Base-by-base conservation (phyloP, 2,797 vertebrate species). In the Falco naumanni region DNA sequence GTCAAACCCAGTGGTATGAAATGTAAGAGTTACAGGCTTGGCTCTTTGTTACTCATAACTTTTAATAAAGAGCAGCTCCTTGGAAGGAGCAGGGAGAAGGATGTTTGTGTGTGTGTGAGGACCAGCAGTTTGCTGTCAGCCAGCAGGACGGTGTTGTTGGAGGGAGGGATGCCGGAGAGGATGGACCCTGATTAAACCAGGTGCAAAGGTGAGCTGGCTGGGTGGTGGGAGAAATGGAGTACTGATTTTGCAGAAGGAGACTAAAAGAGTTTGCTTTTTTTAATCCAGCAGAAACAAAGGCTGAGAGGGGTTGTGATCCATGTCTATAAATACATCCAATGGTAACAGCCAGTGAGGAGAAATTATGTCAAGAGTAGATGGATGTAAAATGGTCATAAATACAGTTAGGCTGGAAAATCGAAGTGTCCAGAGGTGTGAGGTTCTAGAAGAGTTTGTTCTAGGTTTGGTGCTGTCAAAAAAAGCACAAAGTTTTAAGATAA, bases 381-480 rank as follows among this genome's bases (percentile, higher is more conserved):
- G n/a, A 53, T 81, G 16, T 78, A 71, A 81, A 78, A 68, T 61
- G 41, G 29, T 24, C 4, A 2, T 68, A 91, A 95, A 86, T 94
- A 43, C 7, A 61, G 75, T 94, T 88, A 88, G 47, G 37, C 43
- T 84, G 61, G 85, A 91, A 90, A 95, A 86, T 11, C 16, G 16
- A 74, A 74, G 26, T 64, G n/a, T 66, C 64, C 20, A 26, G 64
- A 72, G 51, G n/a, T 78, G 59, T 4, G 1, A 87, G 45, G 31
- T 29, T 76, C 34, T 63, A 43, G 66, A 82, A 90, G 26, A 84
- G 29, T 92, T 93, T 90, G 84, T 84, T 89, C 87, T 83, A 80
- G 81, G 53, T 89, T 71, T 92, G 39, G 14, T 87, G 72, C 20
- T 90, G 47, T 82, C 57, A 74, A 89, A 94, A 90, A 85, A 45